These are phyloP conservation scores for Archocentrus centrarchus DNA, from an alignment of 2,113 vertebrate genomes.

Conservation along the genomic window DNA sequence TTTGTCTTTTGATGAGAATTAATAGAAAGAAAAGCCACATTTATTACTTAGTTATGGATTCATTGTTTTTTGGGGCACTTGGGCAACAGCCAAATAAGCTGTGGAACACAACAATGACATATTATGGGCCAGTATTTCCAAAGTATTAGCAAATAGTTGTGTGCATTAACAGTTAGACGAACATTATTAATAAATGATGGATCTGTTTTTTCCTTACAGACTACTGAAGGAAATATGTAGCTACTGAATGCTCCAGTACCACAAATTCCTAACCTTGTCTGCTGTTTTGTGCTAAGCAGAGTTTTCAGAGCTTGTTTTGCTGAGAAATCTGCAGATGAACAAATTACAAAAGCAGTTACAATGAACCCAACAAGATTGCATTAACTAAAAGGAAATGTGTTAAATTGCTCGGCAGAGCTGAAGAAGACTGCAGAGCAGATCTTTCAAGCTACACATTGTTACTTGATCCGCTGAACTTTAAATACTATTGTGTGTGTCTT, in stretches of 20 bases:
- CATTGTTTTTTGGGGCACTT: background rate
- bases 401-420: background rate
- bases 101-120: background rate
- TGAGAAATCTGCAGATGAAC: background rate
- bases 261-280: background rate
- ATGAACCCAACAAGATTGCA: background rate
- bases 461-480: constrained; percentile 8
- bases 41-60: background rate
- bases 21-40: background rate
- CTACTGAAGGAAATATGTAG: background rate
- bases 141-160: background rate
- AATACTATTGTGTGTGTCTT: background rate
- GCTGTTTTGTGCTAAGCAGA: background rate
- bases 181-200: background rate
- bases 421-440: background rate
- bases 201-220: background rate
- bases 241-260: background rate
- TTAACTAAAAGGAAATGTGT: background rate
- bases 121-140: background rate
- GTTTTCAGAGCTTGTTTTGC: background rate
- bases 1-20: background rate
- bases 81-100: too few relatives aligned
- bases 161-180: background rate
- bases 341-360: background rate
- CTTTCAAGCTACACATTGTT: background rate